Evolutionary conservation across 2,888 invertebrate genomes (phyloP).

Genomic region (Heliconius ismenius): DNA sequence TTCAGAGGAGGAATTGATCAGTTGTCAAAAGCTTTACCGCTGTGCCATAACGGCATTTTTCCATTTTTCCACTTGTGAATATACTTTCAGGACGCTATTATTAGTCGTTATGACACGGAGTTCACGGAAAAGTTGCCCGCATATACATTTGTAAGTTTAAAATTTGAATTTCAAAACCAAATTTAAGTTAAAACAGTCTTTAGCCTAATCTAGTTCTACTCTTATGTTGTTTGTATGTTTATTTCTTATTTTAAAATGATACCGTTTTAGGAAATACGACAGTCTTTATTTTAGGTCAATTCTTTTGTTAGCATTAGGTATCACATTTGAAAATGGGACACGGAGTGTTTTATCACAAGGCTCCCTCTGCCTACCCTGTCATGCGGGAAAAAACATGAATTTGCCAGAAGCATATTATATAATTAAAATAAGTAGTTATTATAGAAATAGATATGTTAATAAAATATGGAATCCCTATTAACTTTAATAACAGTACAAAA

Average conservation of each 20-base stretch:
- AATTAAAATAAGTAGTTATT: not conserved
- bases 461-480: not conserved
- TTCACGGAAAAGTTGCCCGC: not conserved
- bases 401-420: not conserved
- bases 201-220: not conserved
- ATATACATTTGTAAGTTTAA: conserved; percentile 14
- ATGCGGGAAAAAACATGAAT: not conserved
- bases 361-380: not conserved
- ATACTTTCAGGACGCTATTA: not conserved
- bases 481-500: not conserved
- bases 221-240: not conserved
- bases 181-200: not conserved
- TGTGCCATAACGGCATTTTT: too few relatives aligned
- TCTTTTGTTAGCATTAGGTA: too few relatives aligned
- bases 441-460: not conserved
- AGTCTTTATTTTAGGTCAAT: too few relatives aligned
- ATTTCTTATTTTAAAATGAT: not conserved
- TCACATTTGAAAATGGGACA: not conserved
- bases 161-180: conserved; percentile 12
- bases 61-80: not conserved
- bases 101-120: conserved; percentile 1
- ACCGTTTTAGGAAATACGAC: too few relatives aligned
- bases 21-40: too few relatives aligned
- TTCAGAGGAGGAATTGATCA: too few relatives aligned
- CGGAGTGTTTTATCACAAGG: not conserved